Evolutionary conservation across 2,888 invertebrate species (phyloP), one percentile per base, ranked within the genome.

Genomic region (Metallyticus violacea): DNA sequence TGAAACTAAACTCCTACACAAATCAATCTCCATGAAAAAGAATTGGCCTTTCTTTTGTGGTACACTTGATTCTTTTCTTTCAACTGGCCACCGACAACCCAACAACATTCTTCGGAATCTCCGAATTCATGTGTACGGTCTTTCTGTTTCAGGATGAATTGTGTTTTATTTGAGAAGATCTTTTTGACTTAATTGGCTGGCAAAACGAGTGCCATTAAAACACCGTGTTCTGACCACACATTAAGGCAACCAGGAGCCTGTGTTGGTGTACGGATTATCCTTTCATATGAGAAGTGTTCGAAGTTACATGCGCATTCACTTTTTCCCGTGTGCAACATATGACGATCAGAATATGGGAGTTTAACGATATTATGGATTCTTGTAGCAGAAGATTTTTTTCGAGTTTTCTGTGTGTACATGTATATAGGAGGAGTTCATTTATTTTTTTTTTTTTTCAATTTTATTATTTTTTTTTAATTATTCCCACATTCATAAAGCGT

Each of bases 51-150:
- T 28, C 26, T 76, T 27, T 79, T 26, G 27, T 25, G 27, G n/a
- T 26, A 0, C 83, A 81, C 26, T 26, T 83, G 83, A 83, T 83
- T 83, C 82, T 40, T 26, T 28, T 85, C 85, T 79, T 85, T 85
- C 79, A 15, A 29, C 26, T 29, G 85, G 62, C 85, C 85, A 80
- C 80, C 85, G 85, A 85, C 30, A 80, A 76, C 80, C 62, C 76
- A 76, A 85, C 81, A 85, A 85, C 76, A 85, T 85, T 85, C 85
- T 85, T 85, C 26, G 79, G 79, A 83, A 83, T 83, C 83, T 77
- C 77, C 77, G 77, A 22, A 77, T 83, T 27, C 83, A 29, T 83
- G 7, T 77, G 76, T 7, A 76, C 28, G 76, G 83, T 77, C 28
- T 83, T 83, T 28, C 28, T 76, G 29, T 25, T 76, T 77, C 77